Evolutionary conservation across 2,888 invertebrate genomes (phyloP).

Genomic region (Cinara cedri): DNA sequence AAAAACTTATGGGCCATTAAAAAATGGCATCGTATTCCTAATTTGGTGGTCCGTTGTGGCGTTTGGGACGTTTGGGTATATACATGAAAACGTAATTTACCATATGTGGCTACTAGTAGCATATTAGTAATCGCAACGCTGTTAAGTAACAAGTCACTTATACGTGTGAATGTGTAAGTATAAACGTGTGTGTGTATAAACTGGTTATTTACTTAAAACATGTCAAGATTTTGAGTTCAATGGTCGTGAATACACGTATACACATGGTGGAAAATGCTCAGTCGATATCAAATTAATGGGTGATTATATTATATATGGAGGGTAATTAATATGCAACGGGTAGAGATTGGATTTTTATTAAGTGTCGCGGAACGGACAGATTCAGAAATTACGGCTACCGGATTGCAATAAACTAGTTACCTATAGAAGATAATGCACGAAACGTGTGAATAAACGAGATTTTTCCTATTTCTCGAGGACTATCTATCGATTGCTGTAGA

Average conservation of each 20-base stretch:
- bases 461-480: conserved; percentile 26
- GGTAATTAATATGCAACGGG: conserved; percentile 44
- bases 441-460: conserved; percentile 42
- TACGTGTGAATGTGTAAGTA: conserved; percentile 15
- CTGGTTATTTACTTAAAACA: conserved; percentile 56
- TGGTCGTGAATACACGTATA: conserved; percentile 46
- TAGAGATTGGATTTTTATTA: conserved; percentile 53
- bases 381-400: conserved; percentile 46
- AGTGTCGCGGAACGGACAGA: conserved; percentile 38
- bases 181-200: conserved; percentile 24
- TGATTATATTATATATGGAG: conserved; percentile 40
- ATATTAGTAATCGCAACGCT: conserved; percentile 51
- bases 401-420: conserved; percentile 48
- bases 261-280: conserved; percentile 34
- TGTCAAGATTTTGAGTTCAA: conserved; percentile 53
- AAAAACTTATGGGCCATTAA: conserved; percentile 21
- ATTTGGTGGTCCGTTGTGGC: conserved; percentile 41
- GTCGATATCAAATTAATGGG: conserved; percentile 51
- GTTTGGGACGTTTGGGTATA: not conserved
- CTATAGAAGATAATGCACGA: conserved; percentile 38
- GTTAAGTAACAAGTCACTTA: conserved; percentile 53
- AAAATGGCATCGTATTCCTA: conserved; percentile 26
- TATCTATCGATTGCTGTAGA: not conserved
- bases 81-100: conserved; percentile 55
- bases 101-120: conserved; percentile 50